phyloP scores from a whole-genome alignment of 2,113 vertebrate species.

The Corynorhinus townsendii region DNA sequence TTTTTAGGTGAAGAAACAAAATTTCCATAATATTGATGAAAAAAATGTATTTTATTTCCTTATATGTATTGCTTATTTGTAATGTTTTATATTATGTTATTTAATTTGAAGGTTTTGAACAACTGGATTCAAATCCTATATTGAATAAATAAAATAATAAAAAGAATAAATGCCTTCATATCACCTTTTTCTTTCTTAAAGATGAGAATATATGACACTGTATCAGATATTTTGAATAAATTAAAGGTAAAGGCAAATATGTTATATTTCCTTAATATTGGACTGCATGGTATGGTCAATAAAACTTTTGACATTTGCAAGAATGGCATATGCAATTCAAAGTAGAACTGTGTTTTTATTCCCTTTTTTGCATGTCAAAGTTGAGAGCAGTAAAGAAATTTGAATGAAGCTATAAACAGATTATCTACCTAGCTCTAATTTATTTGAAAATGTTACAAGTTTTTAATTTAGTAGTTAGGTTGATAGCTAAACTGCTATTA shows the following conservation, averaged over 20 bases:
- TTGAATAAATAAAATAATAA: not conserved
- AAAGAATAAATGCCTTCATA: not conserved
- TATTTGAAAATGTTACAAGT: conserved; percentile 3
- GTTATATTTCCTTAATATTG: not conserved
- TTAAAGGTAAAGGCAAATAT: not conserved
- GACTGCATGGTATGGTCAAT: not conserved
- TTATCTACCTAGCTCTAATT: not conserved
- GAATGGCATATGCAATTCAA: rapidly evolving
- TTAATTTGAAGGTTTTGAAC: not conserved
- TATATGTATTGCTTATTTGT: not conserved
- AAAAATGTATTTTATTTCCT: not conserved
- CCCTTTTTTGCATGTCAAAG: not conserved
- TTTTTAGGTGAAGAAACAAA: not conserved
- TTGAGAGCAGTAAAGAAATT: not conserved
- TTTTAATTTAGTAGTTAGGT: not conserved
- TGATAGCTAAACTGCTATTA: not conserved
- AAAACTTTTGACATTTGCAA: not conserved
- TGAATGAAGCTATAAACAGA: not conserved
- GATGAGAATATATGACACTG: not conserved
- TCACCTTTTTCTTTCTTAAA: not conserved
- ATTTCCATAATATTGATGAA: not conserved
- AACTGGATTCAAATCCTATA: not conserved
- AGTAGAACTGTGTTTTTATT: not conserved
- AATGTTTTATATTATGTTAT: not conserved
- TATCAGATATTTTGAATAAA: not conserved